Base-by-base conservation (phyloP, 2,888 invertebrate species). In the Troides helena region DNA sequence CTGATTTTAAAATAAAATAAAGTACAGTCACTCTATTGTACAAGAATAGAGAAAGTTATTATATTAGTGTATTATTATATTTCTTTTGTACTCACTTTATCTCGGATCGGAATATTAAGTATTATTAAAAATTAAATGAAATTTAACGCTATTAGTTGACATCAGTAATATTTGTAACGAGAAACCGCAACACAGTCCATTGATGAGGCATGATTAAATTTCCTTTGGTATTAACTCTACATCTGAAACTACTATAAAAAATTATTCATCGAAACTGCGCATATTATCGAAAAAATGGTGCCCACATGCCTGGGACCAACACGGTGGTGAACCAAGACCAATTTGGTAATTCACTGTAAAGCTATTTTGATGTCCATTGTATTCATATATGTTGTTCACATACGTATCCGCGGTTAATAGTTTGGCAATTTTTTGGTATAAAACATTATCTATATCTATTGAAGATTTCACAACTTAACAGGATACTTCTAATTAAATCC, bases 401-500 rank as follows among this genome's bases (percentile, higher is more conserved):
- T 23, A 43, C 17, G 5, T 50, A 50, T 14, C 14, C 18, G 12
- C 18, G 1, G 50, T 50, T 50, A 50, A 14, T 6, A 10, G 39
- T 39, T 18, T 18, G 17, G 18, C 17, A 17, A 5, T 17, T 50
- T 50, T 50, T 18, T 50, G 14, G 14, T 3, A 4, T 50, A 50
- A 18, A 39, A 50, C 18, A 50, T 18, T 50, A 2, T 17, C 1
- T 50, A 50, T 18, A 50, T 18, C 14, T 18, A 50, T 50, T 1
- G 21, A 1, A 30, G 17, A 63, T 30, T 56, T 53, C 53, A 25
- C 53, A 21, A 57, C 21, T 10, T 30, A 39, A 56, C 53, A 56
- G 56, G 36, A 21, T 65, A 30, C 57, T 65, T 39, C 65, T 57
- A 57, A 65, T 39, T 65, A 17, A 7, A 56, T 39, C 36, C n/a